A percentile compares a stretch with the other conserved stretches of the same genome.
Evolutionary conservation across 2,888 invertebrate species (phyloP).

Genomic region (Pyrrhia umbra): DNA sequence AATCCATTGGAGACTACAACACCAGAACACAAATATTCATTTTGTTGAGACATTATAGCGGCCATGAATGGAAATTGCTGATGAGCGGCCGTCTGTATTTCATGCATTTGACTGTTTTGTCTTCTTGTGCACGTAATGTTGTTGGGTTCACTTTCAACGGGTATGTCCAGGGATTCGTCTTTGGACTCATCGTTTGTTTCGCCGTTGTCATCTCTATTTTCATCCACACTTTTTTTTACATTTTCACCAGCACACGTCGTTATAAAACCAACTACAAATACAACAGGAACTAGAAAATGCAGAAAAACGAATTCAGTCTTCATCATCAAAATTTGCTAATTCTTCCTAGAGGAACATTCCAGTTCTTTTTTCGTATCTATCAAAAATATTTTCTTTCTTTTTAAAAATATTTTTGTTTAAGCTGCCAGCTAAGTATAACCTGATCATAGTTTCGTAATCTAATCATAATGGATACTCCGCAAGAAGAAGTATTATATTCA

Average conservation of each 20-base stretch:
- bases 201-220: slow-evolving; percentile 78
- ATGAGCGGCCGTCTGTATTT: slow-evolving; percentile 72
- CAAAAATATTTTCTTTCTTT: slow-evolving; percentile 45
- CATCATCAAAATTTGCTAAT: slow-evolving; percentile 66
- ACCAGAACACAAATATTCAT: slow-evolving; percentile 83
- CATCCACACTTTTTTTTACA: slow-evolving; percentile 82
- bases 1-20: slow-evolving; percentile 80
- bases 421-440: slow-evolving; percentile 53
- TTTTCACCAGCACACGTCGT: slow-evolving; percentile 71
- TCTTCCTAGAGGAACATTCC: slow-evolving; percentile 55
- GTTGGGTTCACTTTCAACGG: slow-evolving; percentile 71
- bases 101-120: slow-evolving; percentile 79
- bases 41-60: slow-evolving; percentile 81
- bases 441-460: neutral
- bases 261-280: slow-evolving; percentile 69
- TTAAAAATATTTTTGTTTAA: slow-evolving; percentile 20
- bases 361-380: slow-evolving; percentile 76
- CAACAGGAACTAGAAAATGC: slow-evolving; percentile 68
- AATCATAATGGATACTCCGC: neutral
- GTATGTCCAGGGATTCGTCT: slow-evolving; percentile 80
- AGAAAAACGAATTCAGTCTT: slow-evolving; percentile 65
- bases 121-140: slow-evolving; percentile 78
- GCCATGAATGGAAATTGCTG: slow-evolving; percentile 84
- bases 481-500: neutral
- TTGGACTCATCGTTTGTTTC: slow-evolving; percentile 78